A percentile compares a stretch with the other conserved stretches of the same genome.
These are phyloP conservation scores for Muscicapa comitata DNA, from an alignment of 2,797 vertebrate species.

Conservation along the genomic window DNA sequence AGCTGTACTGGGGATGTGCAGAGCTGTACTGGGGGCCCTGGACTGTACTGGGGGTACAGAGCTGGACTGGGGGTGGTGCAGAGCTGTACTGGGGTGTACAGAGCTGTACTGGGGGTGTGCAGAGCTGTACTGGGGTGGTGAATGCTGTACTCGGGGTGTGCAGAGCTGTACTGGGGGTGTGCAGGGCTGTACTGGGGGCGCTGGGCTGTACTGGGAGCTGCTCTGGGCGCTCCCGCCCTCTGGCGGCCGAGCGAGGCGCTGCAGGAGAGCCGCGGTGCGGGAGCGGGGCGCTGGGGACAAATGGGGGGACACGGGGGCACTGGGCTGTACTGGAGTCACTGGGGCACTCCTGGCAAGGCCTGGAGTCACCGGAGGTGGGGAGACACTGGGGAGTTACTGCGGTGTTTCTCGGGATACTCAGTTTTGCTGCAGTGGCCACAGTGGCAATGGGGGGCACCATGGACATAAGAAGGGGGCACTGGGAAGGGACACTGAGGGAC, in stretches of 20 bases:
- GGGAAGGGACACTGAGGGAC: too few species aligned
- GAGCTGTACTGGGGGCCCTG: too few species aligned
- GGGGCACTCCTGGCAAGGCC: too few species aligned
- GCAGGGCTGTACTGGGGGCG: neutral
- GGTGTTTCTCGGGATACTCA: too few species aligned
- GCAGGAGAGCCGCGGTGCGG: neutral
- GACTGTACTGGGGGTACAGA: too few species aligned
- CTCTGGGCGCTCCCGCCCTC: neutral
- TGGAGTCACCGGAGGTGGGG: neutral
- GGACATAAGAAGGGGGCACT: fast-evolving
- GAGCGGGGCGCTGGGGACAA: neutral
- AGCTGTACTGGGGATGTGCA: neutral
- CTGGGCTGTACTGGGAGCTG: neutral
- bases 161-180: too few species aligned
- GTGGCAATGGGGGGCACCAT: fast-evolving
- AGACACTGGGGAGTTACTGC: neutral
- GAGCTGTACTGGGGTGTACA: too few species aligned
- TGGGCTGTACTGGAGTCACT: neutral
- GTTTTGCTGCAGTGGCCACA: neutral
- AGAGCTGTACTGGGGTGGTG: neutral
- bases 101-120: too few species aligned
- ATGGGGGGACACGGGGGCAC: neutral
- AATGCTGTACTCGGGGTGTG: neutral
- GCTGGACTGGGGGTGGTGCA: too few species aligned
- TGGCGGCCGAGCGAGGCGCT: neutral